A percentile compares a stretch with the other conserved stretches of the same genome.
phyloP scores from a whole-genome alignment of 2,797 vertebrate species.

The Hippopotamyrus pictus region DNA sequence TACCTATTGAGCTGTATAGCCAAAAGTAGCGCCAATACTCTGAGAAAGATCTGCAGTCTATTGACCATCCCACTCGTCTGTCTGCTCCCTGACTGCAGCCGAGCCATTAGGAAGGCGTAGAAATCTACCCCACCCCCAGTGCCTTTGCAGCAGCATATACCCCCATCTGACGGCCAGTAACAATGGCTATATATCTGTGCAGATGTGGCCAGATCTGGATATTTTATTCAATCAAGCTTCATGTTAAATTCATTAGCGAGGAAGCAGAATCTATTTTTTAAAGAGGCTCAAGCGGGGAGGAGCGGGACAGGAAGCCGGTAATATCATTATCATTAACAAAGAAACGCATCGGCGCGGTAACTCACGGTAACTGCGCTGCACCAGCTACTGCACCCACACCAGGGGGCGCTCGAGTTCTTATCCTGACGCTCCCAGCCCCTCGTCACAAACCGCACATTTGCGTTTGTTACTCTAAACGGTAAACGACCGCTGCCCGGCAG shows the following conservation, averaged over 20 bases:
- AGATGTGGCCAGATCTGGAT: neutral
- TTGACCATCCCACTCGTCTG: neutral
- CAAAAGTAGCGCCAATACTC: neutral
- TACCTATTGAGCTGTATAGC: neutral
- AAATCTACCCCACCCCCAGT: neutral
- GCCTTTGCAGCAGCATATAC: neutral
- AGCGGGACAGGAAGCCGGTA: conserved; percentile 24
- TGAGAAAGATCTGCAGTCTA: neutral
- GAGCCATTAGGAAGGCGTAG: neutral
- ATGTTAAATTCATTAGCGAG: conserved; percentile 9
- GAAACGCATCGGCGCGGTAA: neutral
- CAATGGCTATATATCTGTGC: neutral
- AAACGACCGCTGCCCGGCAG: neutral
- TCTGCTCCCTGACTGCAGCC: neutral
- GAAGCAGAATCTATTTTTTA: neutral
- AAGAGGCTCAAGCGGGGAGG: conserved; percentile 26
- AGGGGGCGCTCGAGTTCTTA: neutral
- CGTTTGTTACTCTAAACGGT: neutral
- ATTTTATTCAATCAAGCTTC: conserved; percentile 2
- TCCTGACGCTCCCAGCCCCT: too few relatives aligned
- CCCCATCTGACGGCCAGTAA: neutral
- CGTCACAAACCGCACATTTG: neutral
- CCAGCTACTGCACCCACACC: neutral
- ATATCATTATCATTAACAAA: conserved; percentile 2
- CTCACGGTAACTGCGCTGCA: neutral